A percentile compares a stretch with the other conserved stretches of the same genome.
These are phyloP conservation scores for Onychomys arenicola DNA, from an alignment of 2,797 vertebrate species.

Conservation along the genomic window DNA sequence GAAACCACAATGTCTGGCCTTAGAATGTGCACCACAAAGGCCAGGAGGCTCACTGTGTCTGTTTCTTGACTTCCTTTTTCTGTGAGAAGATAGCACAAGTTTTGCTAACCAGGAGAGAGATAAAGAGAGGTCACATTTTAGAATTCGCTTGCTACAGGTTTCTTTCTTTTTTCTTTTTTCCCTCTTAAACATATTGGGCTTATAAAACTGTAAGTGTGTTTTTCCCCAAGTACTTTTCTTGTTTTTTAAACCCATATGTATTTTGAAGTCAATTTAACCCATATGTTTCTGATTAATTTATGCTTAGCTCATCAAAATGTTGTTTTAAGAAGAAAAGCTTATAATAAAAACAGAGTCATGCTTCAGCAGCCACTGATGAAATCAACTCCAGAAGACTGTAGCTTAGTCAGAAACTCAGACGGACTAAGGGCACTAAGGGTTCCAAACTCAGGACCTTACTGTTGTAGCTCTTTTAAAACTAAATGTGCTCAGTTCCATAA, in stretches of 20 bases:
- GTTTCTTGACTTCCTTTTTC: conserved; percentile 71
- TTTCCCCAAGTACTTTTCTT: conserved; percentile 78
- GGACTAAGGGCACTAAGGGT: conserved; percentile 6
- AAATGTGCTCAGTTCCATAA: background rate
- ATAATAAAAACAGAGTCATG: conserved; percentile 79
- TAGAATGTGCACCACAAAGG: background rate
- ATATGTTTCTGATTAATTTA: conserved; percentile 84
- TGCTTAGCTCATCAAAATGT: conserved; percentile 85
- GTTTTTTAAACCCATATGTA: conserved; percentile 80
- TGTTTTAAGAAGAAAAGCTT: conserved; percentile 84
- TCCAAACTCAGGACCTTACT: conserved; percentile 61
- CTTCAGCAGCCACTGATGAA: conserved; percentile 83
- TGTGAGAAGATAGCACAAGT: conserved; percentile 66
- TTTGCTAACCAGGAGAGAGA: conserved; percentile 70
- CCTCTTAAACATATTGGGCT: conserved; percentile 68
- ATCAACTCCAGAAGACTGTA: conserved; percentile 80
- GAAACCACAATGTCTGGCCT: conserved; percentile 44
- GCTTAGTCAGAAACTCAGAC: conserved; percentile 74
- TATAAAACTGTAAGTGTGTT: conserved; percentile 74
- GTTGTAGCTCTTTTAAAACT: conserved; percentile 10
- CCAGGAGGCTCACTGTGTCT: conserved; percentile 9
- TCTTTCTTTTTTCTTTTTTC: conserved; percentile 37
- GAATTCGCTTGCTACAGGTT: conserved; percentile 63
- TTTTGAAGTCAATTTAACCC: conserved; percentile 83
- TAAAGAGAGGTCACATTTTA: conserved; percentile 71